These are phyloP conservation scores for Gallinago nigripennis DNA, from an alignment of 2,797 vertebrate genomes.

Conservation along the genomic window DNA sequence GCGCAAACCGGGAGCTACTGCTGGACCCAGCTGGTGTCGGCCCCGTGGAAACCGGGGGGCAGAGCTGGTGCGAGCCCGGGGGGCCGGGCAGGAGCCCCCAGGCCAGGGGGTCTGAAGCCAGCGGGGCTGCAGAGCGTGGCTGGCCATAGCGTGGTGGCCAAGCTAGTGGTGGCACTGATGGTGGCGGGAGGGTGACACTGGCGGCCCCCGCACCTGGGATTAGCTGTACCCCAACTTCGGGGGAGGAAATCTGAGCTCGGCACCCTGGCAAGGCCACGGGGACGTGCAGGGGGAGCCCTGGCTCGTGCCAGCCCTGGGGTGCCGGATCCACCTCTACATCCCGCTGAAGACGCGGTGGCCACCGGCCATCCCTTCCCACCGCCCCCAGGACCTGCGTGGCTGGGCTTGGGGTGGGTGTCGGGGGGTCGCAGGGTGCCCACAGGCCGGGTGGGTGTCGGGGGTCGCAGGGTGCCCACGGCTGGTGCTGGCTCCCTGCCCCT, in stretches of 20 bases:
- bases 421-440: background rate
- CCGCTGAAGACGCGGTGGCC: fast-evolving
- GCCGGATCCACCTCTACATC: fast-evolving
- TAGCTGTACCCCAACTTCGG: slow-evolving; percentile 16
- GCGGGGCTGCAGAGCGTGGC: fast-evolving
- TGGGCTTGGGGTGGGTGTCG: background rate
- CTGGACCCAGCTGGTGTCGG: background rate
- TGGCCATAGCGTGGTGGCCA: fast-evolving
- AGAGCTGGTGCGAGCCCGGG: background rate
- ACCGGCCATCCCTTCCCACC: background rate
- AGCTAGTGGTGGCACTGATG: background rate
- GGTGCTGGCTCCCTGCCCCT: background rate
- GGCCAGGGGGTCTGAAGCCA: background rate
- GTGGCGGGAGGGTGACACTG: background rate
- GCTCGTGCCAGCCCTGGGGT: fast-evolving
- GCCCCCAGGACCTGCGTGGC: background rate
- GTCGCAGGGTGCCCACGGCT: background rate
- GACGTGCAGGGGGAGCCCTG: background rate
- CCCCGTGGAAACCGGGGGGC: background rate
- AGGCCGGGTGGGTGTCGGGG: background rate
- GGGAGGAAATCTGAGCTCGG: slow-evolving; percentile 12
- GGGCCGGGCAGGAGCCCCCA: background rate
- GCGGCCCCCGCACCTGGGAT: slow-evolving; percentile 28
- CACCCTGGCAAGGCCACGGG: background rate
- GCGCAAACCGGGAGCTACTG: background rate